Conservation (phyloP, 2,113 vertebrate genomes). For the Lophochroa leadbeateri region DNA sequence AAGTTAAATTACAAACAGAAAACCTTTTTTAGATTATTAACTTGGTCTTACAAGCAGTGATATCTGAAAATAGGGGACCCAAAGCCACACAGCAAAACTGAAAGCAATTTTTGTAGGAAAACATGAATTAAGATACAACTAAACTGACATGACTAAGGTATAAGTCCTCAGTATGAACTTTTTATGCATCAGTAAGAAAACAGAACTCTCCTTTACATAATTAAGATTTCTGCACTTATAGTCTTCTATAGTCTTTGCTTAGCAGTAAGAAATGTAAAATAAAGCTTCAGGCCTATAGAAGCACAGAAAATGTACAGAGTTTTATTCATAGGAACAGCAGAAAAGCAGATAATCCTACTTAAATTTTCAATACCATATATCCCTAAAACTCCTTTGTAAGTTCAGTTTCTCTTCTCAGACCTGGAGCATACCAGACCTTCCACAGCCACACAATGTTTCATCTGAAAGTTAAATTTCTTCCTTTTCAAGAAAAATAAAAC, state of each 20-base stretch:
- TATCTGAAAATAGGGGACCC: too few relatives aligned
- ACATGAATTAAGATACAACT: not conserved
- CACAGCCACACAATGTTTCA: not conserved
- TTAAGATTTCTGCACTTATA: not conserved
- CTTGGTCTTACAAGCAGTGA: rapidly evolving
- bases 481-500: not conserved
- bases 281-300: not conserved
- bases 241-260: not conserved
- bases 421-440: not conserved
- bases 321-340: not conserved
- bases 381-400: not conserved
- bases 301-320: not conserved
- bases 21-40: too few relatives aligned
- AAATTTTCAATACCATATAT: not conserved
- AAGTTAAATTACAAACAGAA: not conserved
- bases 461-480: not conserved
- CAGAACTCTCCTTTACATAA: not conserved
- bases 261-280: not conserved
- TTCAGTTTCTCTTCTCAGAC: not conserved
- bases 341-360: not conserved
- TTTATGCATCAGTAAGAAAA: not conserved
- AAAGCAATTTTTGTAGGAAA: not conserved
- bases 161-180: not conserved
- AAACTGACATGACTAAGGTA: not conserved
- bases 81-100: not conserved